Evolutionary conservation across 2,113 vertebrate genomes (phyloP).

Genomic region (Tenebrosternarchus preto): DNA sequence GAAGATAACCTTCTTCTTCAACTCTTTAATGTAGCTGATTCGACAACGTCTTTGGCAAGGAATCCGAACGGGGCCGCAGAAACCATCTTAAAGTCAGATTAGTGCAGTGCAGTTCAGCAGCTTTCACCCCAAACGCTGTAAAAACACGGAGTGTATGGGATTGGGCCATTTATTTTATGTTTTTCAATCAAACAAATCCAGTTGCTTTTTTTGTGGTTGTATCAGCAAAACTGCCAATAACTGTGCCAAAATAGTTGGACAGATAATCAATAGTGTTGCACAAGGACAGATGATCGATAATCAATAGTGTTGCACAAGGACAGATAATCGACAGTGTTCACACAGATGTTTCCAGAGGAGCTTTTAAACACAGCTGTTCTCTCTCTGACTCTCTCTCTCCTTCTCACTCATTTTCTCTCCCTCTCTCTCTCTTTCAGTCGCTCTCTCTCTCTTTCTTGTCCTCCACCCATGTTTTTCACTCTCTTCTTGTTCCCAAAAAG

Average conservation of each 20-base stretch:
- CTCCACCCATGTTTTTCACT: slow-evolving; percentile 69
- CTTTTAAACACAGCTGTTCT: slow-evolving; percentile 73
- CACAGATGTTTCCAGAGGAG: slow-evolving; percentile 76
- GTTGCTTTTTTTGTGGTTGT: slow-evolving; percentile 57
- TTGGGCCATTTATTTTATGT: slow-evolving; percentile 55
- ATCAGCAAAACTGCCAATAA: slow-evolving; percentile 58
- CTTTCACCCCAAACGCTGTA: slow-evolving; percentile 33
- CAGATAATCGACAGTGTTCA: slow-evolving; percentile 66
- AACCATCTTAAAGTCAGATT: slow-evolving; percentile 1
- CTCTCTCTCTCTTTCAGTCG: slow-evolving; percentile 46
- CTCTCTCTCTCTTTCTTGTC: slow-evolving; percentile 56
- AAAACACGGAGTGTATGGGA: slow-evolving; percentile 31
- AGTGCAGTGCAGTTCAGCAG: slow-evolving; percentile 5
- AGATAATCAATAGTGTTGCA: slow-evolving; percentile 65
- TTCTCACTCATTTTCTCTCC: slow-evolving; percentile 32
- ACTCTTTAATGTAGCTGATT: too few relatives aligned
- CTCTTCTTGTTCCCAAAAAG: slow-evolving; percentile 63
- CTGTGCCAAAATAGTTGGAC: slow-evolving; percentile 69
- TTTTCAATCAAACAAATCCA: slow-evolving; percentile 57
- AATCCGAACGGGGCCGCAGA: not conserved
- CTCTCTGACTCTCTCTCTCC: slow-evolving; percentile 25
- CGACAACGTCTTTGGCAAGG: not conserved
- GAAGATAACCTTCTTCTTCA: not conserved
- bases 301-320: too few relatives aligned
- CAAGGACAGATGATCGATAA: too few relatives aligned